A percentile compares a stretch with the other conserved stretches of the same genome.
Conservation (phyloP, 53 echinoderm and acorn worm species). For the Glandiceps talaboti region DNA sequence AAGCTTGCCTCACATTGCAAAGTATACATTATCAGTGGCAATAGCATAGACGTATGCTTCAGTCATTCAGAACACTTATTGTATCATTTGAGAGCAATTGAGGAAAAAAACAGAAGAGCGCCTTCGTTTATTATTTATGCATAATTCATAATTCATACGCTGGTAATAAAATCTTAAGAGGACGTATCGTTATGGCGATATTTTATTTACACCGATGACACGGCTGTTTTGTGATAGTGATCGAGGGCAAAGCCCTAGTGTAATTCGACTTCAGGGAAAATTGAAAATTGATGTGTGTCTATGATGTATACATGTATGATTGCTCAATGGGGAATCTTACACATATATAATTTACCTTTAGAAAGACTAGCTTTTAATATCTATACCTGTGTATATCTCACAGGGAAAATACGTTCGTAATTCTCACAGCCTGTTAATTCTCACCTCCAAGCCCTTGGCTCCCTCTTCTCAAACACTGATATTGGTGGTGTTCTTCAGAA, state of each 20-base stretch:
- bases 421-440: no score
- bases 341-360: neutral
- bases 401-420: no score
- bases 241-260: no score
- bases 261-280: neutral
- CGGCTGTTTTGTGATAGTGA: neutral
- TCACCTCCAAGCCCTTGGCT: no score
- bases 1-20: no score
- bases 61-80: no score
- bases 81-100: neutral
- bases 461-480: no score
- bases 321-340: neutral
- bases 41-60: no score
- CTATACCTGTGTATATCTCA: no score
- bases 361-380: neutral
- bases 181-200: neutral
- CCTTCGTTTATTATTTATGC: neutral
- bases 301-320: neutral
- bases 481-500: no score
- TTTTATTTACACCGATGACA: neutral
- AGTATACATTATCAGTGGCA: no score
- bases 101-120: neutral
- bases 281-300: no score
- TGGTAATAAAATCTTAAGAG: neutral
- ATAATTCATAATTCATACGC: neutral